Percentiles rank a stretch among this genome's conserved stretches.
Evolutionary conservation across 2,797 vertebrate species (phyloP).

Genomic region (Poeciliopsis turneri): DNA sequence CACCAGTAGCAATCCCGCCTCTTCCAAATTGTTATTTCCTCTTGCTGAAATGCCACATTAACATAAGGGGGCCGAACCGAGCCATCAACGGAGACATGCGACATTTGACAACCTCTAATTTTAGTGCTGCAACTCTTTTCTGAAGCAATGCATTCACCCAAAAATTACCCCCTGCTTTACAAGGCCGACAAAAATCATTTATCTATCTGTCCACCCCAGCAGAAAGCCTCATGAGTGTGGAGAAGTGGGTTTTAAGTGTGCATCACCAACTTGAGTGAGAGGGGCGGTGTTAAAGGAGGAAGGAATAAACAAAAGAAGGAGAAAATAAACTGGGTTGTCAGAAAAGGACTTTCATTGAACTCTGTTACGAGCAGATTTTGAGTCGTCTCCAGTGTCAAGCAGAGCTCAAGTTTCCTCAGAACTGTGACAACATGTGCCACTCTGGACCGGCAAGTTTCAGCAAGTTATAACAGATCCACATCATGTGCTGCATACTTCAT

Average conservation of each 20-base stretch:
- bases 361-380: neutral
- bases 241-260: neutral
- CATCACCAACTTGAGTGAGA: neutral
- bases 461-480: neutral
- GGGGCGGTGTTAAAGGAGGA: constrained; percentile 13
- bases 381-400: neutral
- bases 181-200: constrained; percentile 68
- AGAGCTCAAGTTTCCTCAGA: neutral
- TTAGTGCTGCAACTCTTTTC: constrained; percentile 61
- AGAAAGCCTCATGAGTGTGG: constrained; percentile 42
- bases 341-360: constrained; percentile 19
- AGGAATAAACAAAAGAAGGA: constrained; percentile 13
- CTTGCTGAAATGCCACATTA: constrained; percentile 82
- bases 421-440: neutral
- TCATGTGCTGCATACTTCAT: neutral
- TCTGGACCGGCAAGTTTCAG: neutral
- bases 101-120: constrained; percentile 82
- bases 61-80: constrained; percentile 76
- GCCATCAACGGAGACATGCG: constrained; percentile 69
- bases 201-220: constrained; percentile 72
- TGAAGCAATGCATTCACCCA: constrained; percentile 69
- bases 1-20: constrained; percentile 26
- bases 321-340: neutral
- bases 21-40: constrained; percentile 66
- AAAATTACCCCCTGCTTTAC: constrained; percentile 76